Evolutionary conservation across 2,113 vertebrate species (phyloP).

Genomic region (Piprites chloris): DNA sequence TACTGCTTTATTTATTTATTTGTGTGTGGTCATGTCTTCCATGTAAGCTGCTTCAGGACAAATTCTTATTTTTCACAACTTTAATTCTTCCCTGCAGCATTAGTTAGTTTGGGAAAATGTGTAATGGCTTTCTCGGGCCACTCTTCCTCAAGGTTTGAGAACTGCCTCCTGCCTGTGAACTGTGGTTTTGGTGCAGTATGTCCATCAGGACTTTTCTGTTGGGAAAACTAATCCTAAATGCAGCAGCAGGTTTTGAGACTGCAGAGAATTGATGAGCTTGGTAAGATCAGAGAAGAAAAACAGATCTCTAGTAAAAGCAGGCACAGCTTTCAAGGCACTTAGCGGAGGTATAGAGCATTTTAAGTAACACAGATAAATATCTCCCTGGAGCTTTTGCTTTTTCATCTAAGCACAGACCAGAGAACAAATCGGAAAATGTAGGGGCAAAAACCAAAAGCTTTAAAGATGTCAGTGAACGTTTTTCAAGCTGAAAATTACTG

Average conservation of each 20-base stretch:
- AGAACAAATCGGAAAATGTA: background rate
- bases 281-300: constrained; percentile 45
- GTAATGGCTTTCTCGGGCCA: background rate
- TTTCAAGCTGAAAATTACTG: constrained; percentile 40
- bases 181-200: background rate
- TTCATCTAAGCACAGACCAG: constrained; percentile 25
- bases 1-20: background rate
- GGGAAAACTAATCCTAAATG: background rate
- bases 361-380: constrained; percentile 49
- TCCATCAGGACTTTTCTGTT: background rate
- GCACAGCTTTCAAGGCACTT: constrained; percentile 31
- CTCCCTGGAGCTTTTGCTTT: constrained; percentile 48
- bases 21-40: background rate
- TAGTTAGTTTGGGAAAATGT: background rate
- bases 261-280: constrained; percentile 36
- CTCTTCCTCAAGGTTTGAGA: background rate
- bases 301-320: constrained; percentile 48
- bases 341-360: constrained; percentile 35
- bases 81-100: background rate
- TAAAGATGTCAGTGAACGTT: constrained; percentile 14
- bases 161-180: background rate
- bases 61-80: background rate
- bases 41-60: background rate
- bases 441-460: background rate
- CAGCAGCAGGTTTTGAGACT: background rate